Evolutionary conservation across 2,888 invertebrate genomes (phyloP), one percentile per base, ranked within the genome.

Genomic region (Alviniconcha strummeri): DNA sequence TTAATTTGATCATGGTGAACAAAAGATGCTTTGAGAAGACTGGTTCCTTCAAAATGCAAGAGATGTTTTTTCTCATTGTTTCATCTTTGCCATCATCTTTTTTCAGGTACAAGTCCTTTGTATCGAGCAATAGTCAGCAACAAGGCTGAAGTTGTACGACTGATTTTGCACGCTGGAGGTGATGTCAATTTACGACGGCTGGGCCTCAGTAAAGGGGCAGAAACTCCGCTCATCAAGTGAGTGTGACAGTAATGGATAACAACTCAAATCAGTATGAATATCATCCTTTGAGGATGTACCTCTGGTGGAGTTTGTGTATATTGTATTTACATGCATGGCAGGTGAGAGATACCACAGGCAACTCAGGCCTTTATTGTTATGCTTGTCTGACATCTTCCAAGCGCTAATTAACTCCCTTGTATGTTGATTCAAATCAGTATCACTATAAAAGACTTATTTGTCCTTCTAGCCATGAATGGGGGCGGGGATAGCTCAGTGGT

Each of bases 201-300:
- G 17, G 90, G 89, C 1, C 85, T 85, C n/a, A 85, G 87, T 54
- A 79, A 85, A 60, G 89, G 87, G 4, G 89, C 88, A 52, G 91
- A 91, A 82, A 89, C 92, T 55, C 91, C 91, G 8, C 89, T 92
- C 4, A 92, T 91, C 80, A 91, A 90, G 92, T 91, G 87, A 85
- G 89, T 64, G 9, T 11, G 5, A 74, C 36, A 36, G 36, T 36
- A 36, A 36, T 36, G 36, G 36, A 36, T 36, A 36, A 36, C 36
- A n/a, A n/a, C 36, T 36, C 36, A 36, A 36, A 36, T 36, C 36
- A 36, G 3, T 36, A 36, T 36, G 36, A 36, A 36, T 36, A 36
- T 36, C 36, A 36, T 36, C 36, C 36, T 36, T 36, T 36, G 36
- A 36, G 36, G 36, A 36, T 36, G 36, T 36, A 36, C 36, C 36